Evolutionary conservation across 1,140 invertebrate species (phyloP).

Genomic region (Drosophila fuyamai): DNA sequence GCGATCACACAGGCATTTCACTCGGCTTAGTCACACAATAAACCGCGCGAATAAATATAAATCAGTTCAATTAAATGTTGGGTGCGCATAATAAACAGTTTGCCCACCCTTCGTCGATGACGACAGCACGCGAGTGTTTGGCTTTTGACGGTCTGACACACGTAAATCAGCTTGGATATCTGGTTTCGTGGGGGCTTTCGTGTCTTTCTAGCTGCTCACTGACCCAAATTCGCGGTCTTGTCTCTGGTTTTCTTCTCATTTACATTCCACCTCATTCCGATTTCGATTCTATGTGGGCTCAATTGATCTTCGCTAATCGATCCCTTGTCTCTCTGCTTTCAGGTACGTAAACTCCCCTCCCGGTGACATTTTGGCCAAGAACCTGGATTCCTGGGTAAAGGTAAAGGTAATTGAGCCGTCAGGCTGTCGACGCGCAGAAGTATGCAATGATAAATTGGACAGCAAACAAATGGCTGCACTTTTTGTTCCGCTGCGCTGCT

Average conservation of each 20-base stretch:
- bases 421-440: slow-evolving; percentile 58
- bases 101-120: slow-evolving; percentile 58
- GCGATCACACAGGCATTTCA: slow-evolving; percentile 17
- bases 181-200: slow-evolving; percentile 5
- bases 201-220: slow-evolving; percentile 28
- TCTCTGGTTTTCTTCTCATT: slow-evolving; percentile 72
- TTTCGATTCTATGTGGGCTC: slow-evolving; percentile 29
- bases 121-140: slow-evolving; percentile 1
- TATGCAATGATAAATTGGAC: slow-evolving; percentile 76
- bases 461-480: slow-evolving; percentile 60
- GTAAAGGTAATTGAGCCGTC: slow-evolving; percentile 69
- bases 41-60: slow-evolving; percentile 51
- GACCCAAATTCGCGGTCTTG: slow-evolving; percentile 67
- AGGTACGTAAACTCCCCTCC: slow-evolving; percentile 57
- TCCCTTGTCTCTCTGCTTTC: slow-evolving; percentile 20
- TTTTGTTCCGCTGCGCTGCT: slow-evolving; percentile 50
- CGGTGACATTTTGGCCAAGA: slow-evolving; percentile 2
- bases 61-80: slow-evolving; percentile 64
- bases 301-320: slow-evolving; percentile 26
- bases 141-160: slow-evolving; percentile 34
- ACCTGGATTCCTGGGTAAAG: slow-evolving; percentile 3
- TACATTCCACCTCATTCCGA: slow-evolving; percentile 45
- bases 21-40: slow-evolving; percentile 52
- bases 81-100: slow-evolving; percentile 43
- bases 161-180: slow-evolving; percentile 32